Conservation (phyloP, 2,113 vertebrate species). For the Neoarius graeffei region DNA sequence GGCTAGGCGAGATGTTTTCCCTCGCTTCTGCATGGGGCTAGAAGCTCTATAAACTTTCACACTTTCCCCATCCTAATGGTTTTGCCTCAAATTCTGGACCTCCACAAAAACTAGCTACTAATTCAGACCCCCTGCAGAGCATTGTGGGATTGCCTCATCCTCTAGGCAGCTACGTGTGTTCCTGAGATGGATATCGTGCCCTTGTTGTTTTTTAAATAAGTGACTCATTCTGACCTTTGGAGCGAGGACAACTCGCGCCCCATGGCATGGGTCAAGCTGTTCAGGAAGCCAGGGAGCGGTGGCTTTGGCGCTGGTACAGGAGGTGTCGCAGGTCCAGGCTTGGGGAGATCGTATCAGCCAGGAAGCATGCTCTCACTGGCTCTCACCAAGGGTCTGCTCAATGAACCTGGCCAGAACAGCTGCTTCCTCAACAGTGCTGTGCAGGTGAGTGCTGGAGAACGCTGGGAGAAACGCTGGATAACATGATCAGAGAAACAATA, state of each 20-base stretch:
- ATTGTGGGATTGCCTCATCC: background rate
- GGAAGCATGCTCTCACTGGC: constrained; percentile 94
- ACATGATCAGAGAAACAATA: background rate
- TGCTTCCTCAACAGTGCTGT: constrained; percentile 99
- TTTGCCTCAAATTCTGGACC: constrained; percentile 19
- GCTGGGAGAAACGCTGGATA: background rate
- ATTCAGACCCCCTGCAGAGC: background rate
- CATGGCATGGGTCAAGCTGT: constrained; percentile 95
- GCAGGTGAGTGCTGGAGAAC: constrained; percentile 79
- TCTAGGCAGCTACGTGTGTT: constrained; percentile 20
- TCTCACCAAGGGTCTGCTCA: constrained; percentile 93
- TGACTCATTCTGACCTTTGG: constrained; percentile 37
- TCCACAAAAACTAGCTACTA: background rate
- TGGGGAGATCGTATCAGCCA: constrained; percentile 92
- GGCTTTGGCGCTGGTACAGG: constrained; percentile 33
- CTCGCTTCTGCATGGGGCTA: constrained; percentile 8
- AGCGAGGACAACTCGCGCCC: constrained; percentile 66
- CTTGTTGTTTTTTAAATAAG: constrained; percentile 27
- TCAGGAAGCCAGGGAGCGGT: constrained; percentile 86
- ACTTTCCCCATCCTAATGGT: constrained; percentile 36
- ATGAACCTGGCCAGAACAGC: constrained; percentile 96
- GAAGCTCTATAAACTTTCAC: background rate
- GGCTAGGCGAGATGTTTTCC: constrained; percentile 33
- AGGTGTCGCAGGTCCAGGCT: constrained; percentile 45
- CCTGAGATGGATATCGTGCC: constrained; percentile 13